Base-by-base conservation (phyloP, 2,113 vertebrate species). In the Diadophis punctatus region DNA sequence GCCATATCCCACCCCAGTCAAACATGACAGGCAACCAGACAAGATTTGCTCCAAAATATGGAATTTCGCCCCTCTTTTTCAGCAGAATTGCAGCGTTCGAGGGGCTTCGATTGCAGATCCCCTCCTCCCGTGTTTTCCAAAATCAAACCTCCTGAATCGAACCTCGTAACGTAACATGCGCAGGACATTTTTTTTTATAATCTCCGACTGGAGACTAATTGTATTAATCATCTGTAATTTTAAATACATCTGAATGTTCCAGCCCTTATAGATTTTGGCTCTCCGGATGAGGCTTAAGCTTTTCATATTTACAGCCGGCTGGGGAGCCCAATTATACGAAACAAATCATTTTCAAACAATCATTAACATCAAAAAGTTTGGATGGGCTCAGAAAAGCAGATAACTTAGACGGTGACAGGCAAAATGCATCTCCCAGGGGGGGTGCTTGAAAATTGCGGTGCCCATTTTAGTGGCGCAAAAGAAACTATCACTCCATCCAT, bases 121-220 rank as follows among this genome's bases (percentile, higher is more conserved):
- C 30, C 4, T 34, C 74, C 74, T 43, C n/a, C 74, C 34, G 2
- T 22, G 3, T 9, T 39, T 34, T 43, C 68, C 68, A 39, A 34
- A 34, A 34, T 0, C n/a, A n/a, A 1, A 5, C 12, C 5, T 0
- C 68, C 16, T 18, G n/a, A 74, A 74, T 18, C 0, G 5, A 34
- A n/a, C 63, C 0, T 34, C 12, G 0, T 20, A 34, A 74, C 16
- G 2, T 39, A 80, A 80, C 74, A 80, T 2, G 8, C 74, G 18
- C 16, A 39, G 18, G 74, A 8, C 74, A 8, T 43, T 20, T 80
- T 74, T 74, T 74, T 58, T 53, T 4, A 27, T 34, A 43, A 80
- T 80, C 74, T 80, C 74, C 34, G 34, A 39, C 34, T 80, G 1
- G 74, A 80, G 74, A 80, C 74, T 80, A 80, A 80, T 80, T 39